Evolutionary conservation across 2,113 vertebrate genomes (phyloP).

Genomic region (Calonectris borealis): DNA sequence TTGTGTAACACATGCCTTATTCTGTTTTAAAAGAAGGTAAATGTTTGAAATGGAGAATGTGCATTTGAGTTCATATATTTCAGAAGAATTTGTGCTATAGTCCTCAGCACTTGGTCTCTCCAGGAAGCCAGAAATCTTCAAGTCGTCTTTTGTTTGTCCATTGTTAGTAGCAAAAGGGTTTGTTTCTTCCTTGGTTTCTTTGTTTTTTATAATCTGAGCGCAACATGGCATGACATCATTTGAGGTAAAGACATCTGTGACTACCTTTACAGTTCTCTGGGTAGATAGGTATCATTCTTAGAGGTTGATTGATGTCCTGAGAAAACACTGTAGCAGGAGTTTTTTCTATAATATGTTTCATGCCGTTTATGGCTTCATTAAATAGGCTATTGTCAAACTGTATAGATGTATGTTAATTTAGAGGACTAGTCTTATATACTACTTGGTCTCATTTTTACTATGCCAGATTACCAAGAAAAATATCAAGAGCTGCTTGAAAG

Average conservation of each 20-base stretch:
- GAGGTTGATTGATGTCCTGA: background rate
- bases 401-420: background rate
- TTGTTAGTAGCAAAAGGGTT: background rate
- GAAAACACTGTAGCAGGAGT: background rate
- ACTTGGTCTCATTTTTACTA: background rate
- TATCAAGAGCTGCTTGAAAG: conserved; percentile 91
- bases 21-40: background rate
- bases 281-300: background rate
- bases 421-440: background rate
- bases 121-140: background rate
- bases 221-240: background rate
- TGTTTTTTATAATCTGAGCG: background rate
- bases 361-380: background rate
- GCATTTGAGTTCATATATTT: background rate
- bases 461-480: conserved; percentile 90
- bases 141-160: background rate
- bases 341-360: background rate
- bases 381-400: background rate
- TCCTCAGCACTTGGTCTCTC: background rate
- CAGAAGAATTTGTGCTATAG: background rate
- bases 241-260: background rate
- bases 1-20: background rate
- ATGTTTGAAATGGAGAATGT: background rate
- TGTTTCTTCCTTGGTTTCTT: background rate
- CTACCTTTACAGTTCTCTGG: background rate